Base-by-base conservation (phyloP, 1,140 invertebrate genomes). In the Drosophila virilis region DNA sequence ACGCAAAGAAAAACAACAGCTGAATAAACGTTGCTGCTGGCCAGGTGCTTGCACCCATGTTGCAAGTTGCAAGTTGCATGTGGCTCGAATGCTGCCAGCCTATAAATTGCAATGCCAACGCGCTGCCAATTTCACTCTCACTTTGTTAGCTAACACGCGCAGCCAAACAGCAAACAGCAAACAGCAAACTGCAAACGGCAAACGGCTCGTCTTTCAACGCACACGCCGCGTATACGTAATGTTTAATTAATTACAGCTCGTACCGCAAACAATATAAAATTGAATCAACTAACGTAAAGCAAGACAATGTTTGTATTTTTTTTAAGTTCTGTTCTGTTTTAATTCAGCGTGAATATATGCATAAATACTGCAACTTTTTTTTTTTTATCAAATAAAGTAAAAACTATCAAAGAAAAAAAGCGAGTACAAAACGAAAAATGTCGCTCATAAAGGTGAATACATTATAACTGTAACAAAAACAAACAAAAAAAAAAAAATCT, bases 111-210 rank as follows among this genome's bases (percentile, higher is more conserved):
- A 64, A 51, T 50, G 45, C 45, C 37, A 55, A 43, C 65, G 73
- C 52, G 37, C 35, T 78, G 80, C 62, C 76, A 70, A 88, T 88
- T 88, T 88, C 83, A 88, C 83, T 88, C 83, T 88, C 80, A 88
- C 83, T 88, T 83, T 67, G 79, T 89, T 81, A 61, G 82, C 83
- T 73, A 89, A 74, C 79, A 79, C 75, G 78, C 67, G 46, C 51
- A 74, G 57, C 55, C 59, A 45, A 17, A 35, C 22, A 13, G 28
- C 22, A 2, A 55, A n/a, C 45, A 32, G 35, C 22, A 32, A 48
- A 6, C 38, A 32, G 35, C 22, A 32, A 48, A 6, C 38, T 9
- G n/a, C 59, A 45, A 17, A n/a, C 6, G 13, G 45, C 9, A 42
- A 50, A 10, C 40, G 40, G 15, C 2, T 45, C 42, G 46, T 28